Percentiles rank a stretch among this genome's conserved stretches.
phyloP scores from a whole-genome alignment of 2,113 vertebrate species.

The Boulengeromyrus knoepffleri region DNA sequence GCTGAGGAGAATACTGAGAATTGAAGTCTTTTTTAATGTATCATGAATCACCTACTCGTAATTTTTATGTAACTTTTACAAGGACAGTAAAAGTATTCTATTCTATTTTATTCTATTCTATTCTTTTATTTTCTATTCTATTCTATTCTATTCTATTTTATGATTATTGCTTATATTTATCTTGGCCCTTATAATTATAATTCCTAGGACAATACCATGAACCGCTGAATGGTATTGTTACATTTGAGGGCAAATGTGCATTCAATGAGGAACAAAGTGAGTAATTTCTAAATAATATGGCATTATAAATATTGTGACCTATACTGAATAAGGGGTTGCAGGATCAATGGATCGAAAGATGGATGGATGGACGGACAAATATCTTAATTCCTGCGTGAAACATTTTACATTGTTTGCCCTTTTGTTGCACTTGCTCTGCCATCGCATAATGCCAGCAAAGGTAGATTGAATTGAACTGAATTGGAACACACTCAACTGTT shows the following conservation, averaged over 20 bases:
- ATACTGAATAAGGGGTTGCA: background rate
- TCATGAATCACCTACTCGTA: background rate
- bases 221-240: background rate
- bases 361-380: background rate
- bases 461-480: background rate
- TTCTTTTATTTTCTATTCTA: too few relatives aligned
- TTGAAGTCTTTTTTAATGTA: background rate
- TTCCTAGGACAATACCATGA: background rate
- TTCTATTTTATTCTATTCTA: too few relatives aligned
- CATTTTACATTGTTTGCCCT: background rate
- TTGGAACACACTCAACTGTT: background rate
- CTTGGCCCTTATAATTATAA: background rate
- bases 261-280: background rate
- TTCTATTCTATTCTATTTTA: too few relatives aligned
- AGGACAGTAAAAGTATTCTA: too few relatives aligned
- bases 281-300: background rate
- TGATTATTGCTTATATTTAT: background rate
- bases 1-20: background rate
- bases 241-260: background rate
- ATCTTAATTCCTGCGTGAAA: background rate
- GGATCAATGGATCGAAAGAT: background rate
- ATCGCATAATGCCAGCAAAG: background rate
- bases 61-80: too few relatives aligned
- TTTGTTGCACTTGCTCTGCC: background rate
- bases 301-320: background rate